Conservation (phyloP, 2,888 invertebrate species). For the Leptogaster cylindrica region DNA sequence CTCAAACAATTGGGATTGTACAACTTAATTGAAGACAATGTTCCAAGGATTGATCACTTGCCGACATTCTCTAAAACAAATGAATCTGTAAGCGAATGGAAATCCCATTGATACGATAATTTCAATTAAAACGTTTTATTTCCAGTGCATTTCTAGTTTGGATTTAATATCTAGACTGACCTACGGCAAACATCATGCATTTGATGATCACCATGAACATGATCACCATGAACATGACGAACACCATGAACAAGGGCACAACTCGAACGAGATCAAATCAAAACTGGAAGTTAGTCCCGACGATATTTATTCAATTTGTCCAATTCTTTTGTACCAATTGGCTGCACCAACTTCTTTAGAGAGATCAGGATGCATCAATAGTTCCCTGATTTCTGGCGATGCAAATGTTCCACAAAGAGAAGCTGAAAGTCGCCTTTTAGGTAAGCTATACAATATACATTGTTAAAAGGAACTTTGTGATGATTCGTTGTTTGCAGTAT, state of each 20-base stretch:
- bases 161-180: constrained; percentile 56
- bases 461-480: not conserved
- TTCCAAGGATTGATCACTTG: constrained; percentile 36
- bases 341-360: constrained; percentile 65
- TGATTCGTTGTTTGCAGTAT: constrained; percentile 64
- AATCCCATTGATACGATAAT: constrained; percentile 33
- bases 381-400: constrained; percentile 54
- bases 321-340: constrained; percentile 72
- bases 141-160: constrained; percentile 64
- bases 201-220: constrained; percentile 47
- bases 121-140: constrained; percentile 34
- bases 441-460: too few relatives aligned
- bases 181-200: constrained; percentile 16
- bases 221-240: constrained; percentile 53
- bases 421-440: constrained; percentile 53
- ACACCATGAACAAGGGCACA: constrained; percentile 13
- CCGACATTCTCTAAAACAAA: constrained; percentile 50
- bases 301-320: constrained; percentile 67
- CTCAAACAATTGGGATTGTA: constrained; percentile 67
- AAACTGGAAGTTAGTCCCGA: constrained; percentile 45
- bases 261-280: constrained; percentile 6
- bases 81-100: constrained; percentile 61
- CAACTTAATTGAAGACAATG: constrained; percentile 59
- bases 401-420: constrained; percentile 46
- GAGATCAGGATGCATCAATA: constrained; percentile 66